These are phyloP conservation scores for Pavo muticus DNA, from an alignment of 2,113 vertebrate genomes.

Conservation along the genomic window DNA sequence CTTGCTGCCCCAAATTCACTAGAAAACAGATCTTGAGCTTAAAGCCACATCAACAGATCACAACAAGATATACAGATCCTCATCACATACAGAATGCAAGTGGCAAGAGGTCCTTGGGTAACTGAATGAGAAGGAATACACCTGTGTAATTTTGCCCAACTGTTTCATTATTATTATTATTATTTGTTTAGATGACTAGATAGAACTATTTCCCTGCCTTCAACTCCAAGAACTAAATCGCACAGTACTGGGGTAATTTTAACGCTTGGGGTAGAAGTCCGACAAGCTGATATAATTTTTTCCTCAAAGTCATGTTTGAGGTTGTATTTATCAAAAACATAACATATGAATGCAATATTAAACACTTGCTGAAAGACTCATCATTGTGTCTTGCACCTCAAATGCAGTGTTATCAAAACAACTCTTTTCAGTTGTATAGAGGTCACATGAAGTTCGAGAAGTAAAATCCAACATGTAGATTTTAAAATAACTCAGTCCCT, in stretches of 20 bases:
- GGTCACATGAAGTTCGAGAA: background rate
- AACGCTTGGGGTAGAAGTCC: background rate
- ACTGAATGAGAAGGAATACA: background rate
- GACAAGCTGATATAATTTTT: background rate
- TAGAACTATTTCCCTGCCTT: background rate
- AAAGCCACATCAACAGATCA: background rate
- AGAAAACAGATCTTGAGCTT: background rate
- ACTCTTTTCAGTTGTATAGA: background rate
- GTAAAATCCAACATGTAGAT: background rate
- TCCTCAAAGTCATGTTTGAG: background rate
- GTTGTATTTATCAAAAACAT: background rate
- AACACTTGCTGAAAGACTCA: background rate
- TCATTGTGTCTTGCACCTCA: background rate
- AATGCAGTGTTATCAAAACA: background rate
- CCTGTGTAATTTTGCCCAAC: background rate
- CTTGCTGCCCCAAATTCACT: background rate
- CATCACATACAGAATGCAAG: background rate
- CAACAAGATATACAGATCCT: background rate
- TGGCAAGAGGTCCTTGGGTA: background rate
- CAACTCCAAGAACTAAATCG: background rate
- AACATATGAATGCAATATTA: background rate
- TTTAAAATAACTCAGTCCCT: background rate
- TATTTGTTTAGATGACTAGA: background rate
- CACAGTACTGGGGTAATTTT: background rate
- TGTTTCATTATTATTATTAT: background rate